Evolutionary conservation across 2,797 vertebrate species (phyloP).

Genomic region (Monodelphis domestica): DNA sequence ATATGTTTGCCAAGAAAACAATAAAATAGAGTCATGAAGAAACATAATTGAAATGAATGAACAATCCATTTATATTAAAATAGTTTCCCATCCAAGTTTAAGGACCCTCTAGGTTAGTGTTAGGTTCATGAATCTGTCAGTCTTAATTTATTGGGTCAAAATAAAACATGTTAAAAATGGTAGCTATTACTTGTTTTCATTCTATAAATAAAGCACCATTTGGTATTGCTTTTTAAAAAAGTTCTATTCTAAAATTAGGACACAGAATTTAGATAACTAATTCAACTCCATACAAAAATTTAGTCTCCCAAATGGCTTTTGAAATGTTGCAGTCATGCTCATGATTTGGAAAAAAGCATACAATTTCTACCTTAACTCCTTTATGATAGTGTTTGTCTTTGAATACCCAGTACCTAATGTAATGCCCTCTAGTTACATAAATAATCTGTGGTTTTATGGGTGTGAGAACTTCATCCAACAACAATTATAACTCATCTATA

Average conservation of each 20-base stretch:
- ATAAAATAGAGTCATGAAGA: too few species aligned
- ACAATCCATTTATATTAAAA: too few species aligned
- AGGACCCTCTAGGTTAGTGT: conserved; percentile 68
- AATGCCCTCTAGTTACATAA: too few species aligned
- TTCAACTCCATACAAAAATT: not conserved
- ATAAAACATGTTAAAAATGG: conserved; percentile 42
- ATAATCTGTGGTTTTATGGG: too few species aligned
- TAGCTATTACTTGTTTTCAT: conserved; percentile 28
- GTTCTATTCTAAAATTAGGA: not conserved
- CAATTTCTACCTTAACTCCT: not conserved
- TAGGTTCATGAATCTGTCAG: conserved; percentile 23
- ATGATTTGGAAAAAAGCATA: not conserved
- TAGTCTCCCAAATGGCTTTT: conserved; percentile 35
- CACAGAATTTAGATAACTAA: not conserved
- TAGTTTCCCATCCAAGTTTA: too few species aligned
- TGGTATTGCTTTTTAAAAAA: not conserved
- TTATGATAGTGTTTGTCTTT: too few species aligned
- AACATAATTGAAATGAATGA: too few species aligned
- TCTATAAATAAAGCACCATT: conserved; percentile 49
- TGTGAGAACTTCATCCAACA: too few species aligned
- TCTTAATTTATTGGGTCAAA: conserved; percentile 1
- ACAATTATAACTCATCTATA: too few species aligned
- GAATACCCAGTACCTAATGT: too few species aligned
- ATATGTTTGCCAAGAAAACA: too few species aligned
- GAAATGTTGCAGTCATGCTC: conserved; percentile 46